Percentiles rank a stretch among this genome's conserved stretches.
These are phyloP conservation scores for Tapirus indicus DNA, from an alignment of 2,797 vertebrate genomes.

Conservation along the genomic window DNA sequence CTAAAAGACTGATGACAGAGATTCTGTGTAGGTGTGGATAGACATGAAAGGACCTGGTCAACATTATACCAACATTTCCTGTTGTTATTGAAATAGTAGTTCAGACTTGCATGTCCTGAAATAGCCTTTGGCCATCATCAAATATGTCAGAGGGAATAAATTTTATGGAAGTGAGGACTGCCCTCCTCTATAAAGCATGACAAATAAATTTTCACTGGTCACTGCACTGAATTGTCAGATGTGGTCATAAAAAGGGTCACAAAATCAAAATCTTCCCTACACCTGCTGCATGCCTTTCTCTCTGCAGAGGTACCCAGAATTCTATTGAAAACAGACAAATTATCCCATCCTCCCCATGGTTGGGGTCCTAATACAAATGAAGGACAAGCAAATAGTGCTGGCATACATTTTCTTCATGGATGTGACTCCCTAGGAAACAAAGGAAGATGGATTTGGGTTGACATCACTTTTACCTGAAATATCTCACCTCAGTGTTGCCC, in stretches of 20 bases:
- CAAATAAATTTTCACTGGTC: not conserved
- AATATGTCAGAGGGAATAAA: not conserved
- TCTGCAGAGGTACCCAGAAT: not conserved
- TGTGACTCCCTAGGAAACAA: not conserved
- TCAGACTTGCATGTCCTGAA: not conserved
- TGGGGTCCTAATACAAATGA: not conserved
- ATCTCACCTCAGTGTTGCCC: conserved; percentile 90
- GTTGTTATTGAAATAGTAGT: not conserved
- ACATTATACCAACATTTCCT: not conserved
- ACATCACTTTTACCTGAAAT: not conserved
- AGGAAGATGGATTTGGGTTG: not conserved
- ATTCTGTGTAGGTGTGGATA: not conserved
- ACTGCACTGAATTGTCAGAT: not conserved
- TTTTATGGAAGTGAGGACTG: not conserved
- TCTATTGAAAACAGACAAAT: not conserved
- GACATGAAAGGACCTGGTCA: not conserved
- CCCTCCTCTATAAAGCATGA: not conserved
- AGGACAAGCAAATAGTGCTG: not conserved
- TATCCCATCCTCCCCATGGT: not conserved
- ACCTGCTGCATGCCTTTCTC: not conserved
- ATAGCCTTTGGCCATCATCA: not conserved
- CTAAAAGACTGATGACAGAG: not conserved
- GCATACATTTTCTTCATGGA: not conserved
- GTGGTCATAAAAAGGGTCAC: not conserved
- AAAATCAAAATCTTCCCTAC: not conserved